Evolutionary conservation across 2,888 invertebrate species (phyloP), one percentile per base, ranked within the genome.

Genomic region (Ochropleura leucogaster): DNA sequence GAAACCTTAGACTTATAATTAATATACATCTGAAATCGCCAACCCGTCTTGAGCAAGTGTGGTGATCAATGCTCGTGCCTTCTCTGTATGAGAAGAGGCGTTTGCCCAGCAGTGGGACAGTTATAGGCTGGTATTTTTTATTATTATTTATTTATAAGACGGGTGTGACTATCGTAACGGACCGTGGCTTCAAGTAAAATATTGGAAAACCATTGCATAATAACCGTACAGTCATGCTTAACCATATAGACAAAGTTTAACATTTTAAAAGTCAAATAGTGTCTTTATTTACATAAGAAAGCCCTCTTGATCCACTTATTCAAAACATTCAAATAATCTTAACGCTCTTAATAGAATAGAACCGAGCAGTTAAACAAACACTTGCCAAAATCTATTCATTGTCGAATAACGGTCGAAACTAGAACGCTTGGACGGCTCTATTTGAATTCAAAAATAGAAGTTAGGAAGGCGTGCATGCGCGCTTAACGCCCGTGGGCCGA

Each of bases 401-500:
- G 75, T 67, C 77, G 55, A 75, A 76, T 82, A 89, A 87, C 85
- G 84, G 85, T 89, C 80, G 67, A 90, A 91, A 87, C 90, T 89
- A 88, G 89, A 91, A 89, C 85, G 88, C 83, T 86, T 84, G 80
- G 85, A 87, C 73, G 81, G 30, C 3, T 90, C 90, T 93, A 93
- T 94, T 93, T 89, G 93, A 94, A 94, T 94, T 94, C 91, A 90
- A 94, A 95, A 95, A 94, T 94, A 94, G 95, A 93, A 92, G 89
- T 92, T 91, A 92, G 92, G 94, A 93, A 94, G 96, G 95, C 95
- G 95, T 95, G 89, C 90, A 91, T 94, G 89, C 89, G 91, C 93
- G 84, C 82, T 82, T 82, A 84, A 88, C 90, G 89, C 90, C 90
- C 87, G 87, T 92, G 91, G 93, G 93, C 89, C 86, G 93, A 91